phyloP scores from a whole-genome alignment of 2,888 invertebrate species.

The Melikaiella ostensackeni region DNA sequence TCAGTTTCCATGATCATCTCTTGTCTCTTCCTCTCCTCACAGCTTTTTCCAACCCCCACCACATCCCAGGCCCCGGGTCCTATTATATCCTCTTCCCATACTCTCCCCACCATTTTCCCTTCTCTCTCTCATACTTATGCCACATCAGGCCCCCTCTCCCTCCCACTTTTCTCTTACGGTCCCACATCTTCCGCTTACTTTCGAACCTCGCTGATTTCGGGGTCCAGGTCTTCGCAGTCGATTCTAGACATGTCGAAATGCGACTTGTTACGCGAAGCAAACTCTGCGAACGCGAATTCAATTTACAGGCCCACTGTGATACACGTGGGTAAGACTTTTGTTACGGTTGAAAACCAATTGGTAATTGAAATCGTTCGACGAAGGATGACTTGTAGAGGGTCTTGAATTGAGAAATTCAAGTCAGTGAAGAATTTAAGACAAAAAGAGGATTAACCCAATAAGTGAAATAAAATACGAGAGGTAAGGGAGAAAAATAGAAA shows the following conservation, averaged over 20 bases:
- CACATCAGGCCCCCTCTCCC: constrained; percentile 34
- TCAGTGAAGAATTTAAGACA: not conserved
- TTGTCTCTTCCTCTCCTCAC: constrained; percentile 12
- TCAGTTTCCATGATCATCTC: constrained; percentile 47
- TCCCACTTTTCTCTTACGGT: constrained; percentile 22
- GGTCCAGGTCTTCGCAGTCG: constrained; percentile 48
- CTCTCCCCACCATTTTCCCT: constrained; percentile 37
- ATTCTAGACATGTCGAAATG: constrained; percentile 49
- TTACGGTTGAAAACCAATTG: not conserved
- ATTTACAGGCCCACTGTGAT: not conserved
- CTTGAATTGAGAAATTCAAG: not conserved
- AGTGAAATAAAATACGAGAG: not conserved
- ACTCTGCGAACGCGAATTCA: constrained; percentile 3
- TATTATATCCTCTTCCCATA: constrained; percentile 19
- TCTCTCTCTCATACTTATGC: constrained; percentile 35
- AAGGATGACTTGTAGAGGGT: not conserved
- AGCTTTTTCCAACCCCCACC: not conserved
- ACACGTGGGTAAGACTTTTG: not conserved
- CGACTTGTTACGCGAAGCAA: constrained; percentile 6
- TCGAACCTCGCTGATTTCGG: constrained; percentile 21
- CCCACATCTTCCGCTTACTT: constrained; percentile 34
- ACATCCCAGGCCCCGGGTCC: not conserved
- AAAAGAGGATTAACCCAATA: not conserved
- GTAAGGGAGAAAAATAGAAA: not conserved
- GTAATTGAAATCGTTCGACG: not conserved